These are phyloP conservation scores for Xenus cinereus DNA, from an alignment of 2,113 vertebrate species.

Conservation along the genomic window DNA sequence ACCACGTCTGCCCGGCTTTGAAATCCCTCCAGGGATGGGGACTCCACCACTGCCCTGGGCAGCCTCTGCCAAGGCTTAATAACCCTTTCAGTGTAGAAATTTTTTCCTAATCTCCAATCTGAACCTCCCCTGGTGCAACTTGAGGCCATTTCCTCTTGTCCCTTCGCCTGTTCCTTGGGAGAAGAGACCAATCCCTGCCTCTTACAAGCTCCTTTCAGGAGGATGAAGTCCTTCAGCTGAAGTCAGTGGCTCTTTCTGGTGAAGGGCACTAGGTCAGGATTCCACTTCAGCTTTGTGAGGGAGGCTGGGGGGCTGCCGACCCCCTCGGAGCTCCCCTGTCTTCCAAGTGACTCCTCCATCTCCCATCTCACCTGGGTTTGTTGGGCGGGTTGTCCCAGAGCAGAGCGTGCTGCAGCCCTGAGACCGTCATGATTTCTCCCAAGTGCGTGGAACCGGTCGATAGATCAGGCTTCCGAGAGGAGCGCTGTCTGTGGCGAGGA, in stretches of 20 bases:
- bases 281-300: background rate
- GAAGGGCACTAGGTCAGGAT: background rate
- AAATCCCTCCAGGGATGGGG: no score
- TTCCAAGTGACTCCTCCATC: background rate
- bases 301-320: background rate
- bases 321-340: no score
- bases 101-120: no score
- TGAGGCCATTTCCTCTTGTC: no score
- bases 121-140: no score
- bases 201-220: no score
- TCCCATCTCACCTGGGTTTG: background rate
- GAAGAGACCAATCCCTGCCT: no score
- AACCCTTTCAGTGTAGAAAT: no score
- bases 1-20: no score
- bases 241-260: background rate
- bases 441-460: background rate
- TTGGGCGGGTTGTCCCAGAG: background rate
- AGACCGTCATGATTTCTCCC: background rate
- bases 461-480: slow-evolving; percentile 41
- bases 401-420: background rate
- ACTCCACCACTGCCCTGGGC: no score
- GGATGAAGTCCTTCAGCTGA: background rate
- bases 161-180: no score
- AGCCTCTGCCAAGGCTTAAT: no score
- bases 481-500: slow-evolving; percentile 30